Evolutionary conservation across 2,888 invertebrate species (phyloP).

Genomic region (Leucoptera coffeella): DNA sequence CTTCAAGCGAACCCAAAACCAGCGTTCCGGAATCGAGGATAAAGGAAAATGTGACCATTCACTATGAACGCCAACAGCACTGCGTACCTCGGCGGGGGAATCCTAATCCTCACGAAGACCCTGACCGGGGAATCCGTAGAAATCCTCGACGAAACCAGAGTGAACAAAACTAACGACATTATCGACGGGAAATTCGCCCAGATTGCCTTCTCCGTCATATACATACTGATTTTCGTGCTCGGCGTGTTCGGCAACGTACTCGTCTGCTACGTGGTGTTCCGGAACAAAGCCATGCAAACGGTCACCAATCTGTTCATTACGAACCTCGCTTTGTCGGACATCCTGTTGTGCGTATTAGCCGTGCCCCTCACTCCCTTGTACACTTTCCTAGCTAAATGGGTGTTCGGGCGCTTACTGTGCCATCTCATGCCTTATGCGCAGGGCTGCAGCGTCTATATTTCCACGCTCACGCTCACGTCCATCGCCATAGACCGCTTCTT

Average conservation of each 20-base stretch:
- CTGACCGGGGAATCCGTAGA: slow-evolving; percentile 35
- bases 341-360: slow-evolving; percentile 75
- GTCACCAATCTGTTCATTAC: slow-evolving; percentile 90
- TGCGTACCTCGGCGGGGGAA: no score
- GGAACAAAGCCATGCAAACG: slow-evolving; percentile 84
- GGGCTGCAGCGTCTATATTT: slow-evolving; percentile 85
- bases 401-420: slow-evolving; percentile 76
- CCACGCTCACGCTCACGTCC: slow-evolving; percentile 83
- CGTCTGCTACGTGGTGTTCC: slow-evolving; percentile 79
- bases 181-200: slow-evolving; percentile 64
- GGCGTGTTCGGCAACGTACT: slow-evolving; percentile 78
- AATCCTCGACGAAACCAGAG: slow-evolving; percentile 32
- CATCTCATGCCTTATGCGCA: slow-evolving; percentile 82
- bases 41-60: no score
- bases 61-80: no score
- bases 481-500: slow-evolving; percentile 89
- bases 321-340: slow-evolving; percentile 82
- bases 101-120: no score
- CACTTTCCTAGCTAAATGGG: slow-evolving; percentile 77
- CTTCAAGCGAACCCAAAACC: no score
- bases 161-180: slow-evolving; percentile 45
- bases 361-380: slow-evolving; percentile 88
- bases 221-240: slow-evolving; percentile 71
- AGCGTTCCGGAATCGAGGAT: no score
- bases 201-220: slow-evolving; percentile 68